A percentile compares a stretch with the other conserved stretches of the same genome.
Evolutionary conservation across 2,113 vertebrate genomes (phyloP).

Genomic region (Symphodus melops): DNA sequence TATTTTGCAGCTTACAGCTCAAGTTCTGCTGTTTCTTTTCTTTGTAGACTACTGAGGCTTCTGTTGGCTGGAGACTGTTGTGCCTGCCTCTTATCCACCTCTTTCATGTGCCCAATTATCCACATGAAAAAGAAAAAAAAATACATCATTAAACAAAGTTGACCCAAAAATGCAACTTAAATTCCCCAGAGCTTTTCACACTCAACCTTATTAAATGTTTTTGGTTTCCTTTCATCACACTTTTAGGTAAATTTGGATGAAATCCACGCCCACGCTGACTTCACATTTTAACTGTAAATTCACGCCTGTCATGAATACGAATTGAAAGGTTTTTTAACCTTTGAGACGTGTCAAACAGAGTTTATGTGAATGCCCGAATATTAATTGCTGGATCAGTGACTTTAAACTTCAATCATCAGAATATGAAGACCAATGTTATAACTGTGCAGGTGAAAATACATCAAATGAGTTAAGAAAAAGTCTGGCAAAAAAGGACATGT

Average conservation of each 20-base stretch:
- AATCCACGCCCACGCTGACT: slow-evolving; percentile 9
- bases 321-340: slow-evolving; percentile 41
- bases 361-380: slow-evolving; percentile 39
- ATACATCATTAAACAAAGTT: slow-evolving; percentile 65
- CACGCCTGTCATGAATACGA: slow-evolving; percentile 7
- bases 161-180: slow-evolving; percentile 44
- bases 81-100: slow-evolving; percentile 41
- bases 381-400: slow-evolving; percentile 19
- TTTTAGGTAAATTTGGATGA: slow-evolving; percentile 37
- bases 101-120: slow-evolving; percentile 70
- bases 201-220: slow-evolving; percentile 48
- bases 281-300: slow-evolving; percentile 28
- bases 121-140: slow-evolving; percentile 61
- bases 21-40: slow-evolving; percentile 14
- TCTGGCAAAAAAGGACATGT: slow-evolving; percentile 9
- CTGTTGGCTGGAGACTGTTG: slow-evolving; percentile 33
- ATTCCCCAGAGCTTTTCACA: slow-evolving; percentile 39
- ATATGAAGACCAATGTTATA: slow-evolving; percentile 4
- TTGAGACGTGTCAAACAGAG: slow-evolving; percentile 29
- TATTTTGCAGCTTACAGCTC: slow-evolving; percentile 12
- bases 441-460: slow-evolving; percentile 8
- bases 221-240: slow-evolving; percentile 50
- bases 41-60: slow-evolving; percentile 32
- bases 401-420: slow-evolving; percentile 22
- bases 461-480: slow-evolving; percentile 6